Conservation (phyloP, 2,888 invertebrate genomes). For the Herminia tarsipennalis region DNA sequence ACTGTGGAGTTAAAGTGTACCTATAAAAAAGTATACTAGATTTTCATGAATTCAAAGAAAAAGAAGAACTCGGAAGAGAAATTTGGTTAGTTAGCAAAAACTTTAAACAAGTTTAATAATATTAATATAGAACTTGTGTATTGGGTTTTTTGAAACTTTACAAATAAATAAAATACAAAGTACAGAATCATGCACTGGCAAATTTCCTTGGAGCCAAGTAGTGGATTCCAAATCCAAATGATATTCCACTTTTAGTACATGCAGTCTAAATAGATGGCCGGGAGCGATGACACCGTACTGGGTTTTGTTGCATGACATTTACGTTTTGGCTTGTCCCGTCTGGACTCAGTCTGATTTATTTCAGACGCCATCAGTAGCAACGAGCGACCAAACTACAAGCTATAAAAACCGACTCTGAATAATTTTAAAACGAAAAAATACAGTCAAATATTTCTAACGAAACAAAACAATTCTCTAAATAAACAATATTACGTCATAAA, state of each 20-base stretch:
- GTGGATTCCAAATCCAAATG: conserved; percentile 1
- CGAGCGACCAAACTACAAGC: conserved; percentile 10
- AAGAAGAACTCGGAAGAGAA: no score
- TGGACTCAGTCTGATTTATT: conserved; percentile 70
- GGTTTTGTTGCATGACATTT: conserved; percentile 80
- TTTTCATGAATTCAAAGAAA: no score
- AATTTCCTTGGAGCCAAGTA: no score
- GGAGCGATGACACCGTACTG: conserved; percentile 63
- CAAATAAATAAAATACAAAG: no score
- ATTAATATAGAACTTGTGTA: no score
- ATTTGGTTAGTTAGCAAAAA: no score
- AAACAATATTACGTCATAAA: conserved; percentile 18
- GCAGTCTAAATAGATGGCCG: conserved; percentile 45
- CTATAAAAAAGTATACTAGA: no score
- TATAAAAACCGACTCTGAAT: background rate
- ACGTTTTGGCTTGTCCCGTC: conserved; percentile 70
- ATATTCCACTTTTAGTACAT: conserved; percentile 31
- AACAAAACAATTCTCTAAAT: conserved; percentile 19
- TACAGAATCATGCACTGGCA: no score
- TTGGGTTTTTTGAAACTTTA: no score
- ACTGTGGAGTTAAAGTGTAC: no score
- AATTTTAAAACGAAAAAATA: background rate
- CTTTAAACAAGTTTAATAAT: no score
- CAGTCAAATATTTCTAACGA: conserved; percentile 1
- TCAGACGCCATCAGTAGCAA: conserved; percentile 51